Evolutionary conservation across 2,113 vertebrate genomes (phyloP).

Genomic region (Oostethus manadensis): DNA sequence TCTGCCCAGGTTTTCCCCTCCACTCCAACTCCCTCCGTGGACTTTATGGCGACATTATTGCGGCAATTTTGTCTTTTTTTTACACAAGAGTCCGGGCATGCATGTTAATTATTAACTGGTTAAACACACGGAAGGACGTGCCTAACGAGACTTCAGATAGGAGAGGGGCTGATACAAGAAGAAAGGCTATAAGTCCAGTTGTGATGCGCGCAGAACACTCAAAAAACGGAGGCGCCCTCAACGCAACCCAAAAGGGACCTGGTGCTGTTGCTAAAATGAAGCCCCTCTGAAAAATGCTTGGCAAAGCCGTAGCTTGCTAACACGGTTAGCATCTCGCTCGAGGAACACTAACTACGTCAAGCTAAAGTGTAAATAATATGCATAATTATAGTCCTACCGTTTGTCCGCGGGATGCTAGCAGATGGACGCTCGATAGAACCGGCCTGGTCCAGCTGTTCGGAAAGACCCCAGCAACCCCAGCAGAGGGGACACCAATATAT

Average conservation of each 20-base stretch:
- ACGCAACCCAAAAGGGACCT: slow-evolving; percentile 9
- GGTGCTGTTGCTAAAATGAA: not conserved
- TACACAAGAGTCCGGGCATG: not conserved
- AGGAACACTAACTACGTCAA: not conserved
- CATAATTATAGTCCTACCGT: slow-evolving; percentile 53
- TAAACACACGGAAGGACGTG: not conserved
- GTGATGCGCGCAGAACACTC: not conserved
- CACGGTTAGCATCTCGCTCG: not conserved
- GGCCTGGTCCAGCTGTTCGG: slow-evolving; percentile 46
- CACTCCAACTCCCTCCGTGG: slow-evolving; percentile 16
- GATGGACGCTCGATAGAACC: slow-evolving; percentile 35
- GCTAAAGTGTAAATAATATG: not conserved
- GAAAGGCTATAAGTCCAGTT: not conserved
- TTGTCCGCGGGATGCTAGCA: slow-evolving; percentile 24
- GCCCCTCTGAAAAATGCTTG: not conserved
- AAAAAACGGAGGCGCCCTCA: not conserved
- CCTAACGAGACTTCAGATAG: not conserved
- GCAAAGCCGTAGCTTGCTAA: not conserved
- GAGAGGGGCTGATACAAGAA: not conserved
- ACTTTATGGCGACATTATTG: slow-evolving; percentile 9
- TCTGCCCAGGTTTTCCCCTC: slow-evolving; percentile 4
- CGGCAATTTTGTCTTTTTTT: not conserved
- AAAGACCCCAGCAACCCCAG: slow-evolving; percentile 31
- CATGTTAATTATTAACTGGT: slow-evolving; percentile 26
- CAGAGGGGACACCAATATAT: slow-evolving; percentile 4